Percentiles rank a stretch among this genome's conserved stretches.
phyloP scores from a whole-genome alignment of 30 jellyfish, hydroid and myxozoan genomes.

The Aurelia sp. region DNA sequence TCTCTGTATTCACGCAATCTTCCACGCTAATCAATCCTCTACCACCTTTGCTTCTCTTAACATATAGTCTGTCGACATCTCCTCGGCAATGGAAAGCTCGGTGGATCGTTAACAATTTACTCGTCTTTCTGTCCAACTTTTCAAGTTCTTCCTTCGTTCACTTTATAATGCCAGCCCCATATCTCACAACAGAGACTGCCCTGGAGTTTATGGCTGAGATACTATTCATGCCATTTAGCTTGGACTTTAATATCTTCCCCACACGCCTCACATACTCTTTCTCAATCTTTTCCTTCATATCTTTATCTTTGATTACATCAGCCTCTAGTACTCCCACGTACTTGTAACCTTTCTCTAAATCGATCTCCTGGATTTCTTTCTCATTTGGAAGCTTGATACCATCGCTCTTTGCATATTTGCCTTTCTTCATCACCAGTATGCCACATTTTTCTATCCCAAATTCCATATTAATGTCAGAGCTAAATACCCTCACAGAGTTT shows the following conservation, averaged over 20 bases:
- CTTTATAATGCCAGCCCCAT: too few relatives aligned
- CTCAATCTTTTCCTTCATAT: background rate
- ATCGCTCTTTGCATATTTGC: constrained; percentile 16
- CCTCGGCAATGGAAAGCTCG: background rate
- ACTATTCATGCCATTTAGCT: background rate
- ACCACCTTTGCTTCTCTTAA: background rate
- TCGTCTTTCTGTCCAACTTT: too few relatives aligned
- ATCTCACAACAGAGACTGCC: too few relatives aligned
- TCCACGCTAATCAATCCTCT: too few relatives aligned
- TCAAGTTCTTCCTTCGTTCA: too few relatives aligned
- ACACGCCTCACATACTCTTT: too few relatives aligned
- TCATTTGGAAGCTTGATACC: constrained; percentile 4
- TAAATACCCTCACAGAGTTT: constrained; percentile 3
- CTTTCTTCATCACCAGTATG: constrained; percentile 13
- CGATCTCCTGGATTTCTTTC: constrained; percentile 21
- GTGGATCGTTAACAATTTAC: too few relatives aligned
- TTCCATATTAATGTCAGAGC: constrained; percentile 30
- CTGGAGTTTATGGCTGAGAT: background rate
- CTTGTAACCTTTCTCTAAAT: constrained; percentile 36
- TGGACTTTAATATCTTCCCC: too few relatives aligned
- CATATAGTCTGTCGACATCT: constrained; percentile 8
- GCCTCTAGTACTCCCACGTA: constrained; percentile 30
- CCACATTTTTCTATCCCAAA: background rate
- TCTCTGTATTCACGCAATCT: too few relatives aligned
- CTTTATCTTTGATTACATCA: constrained; percentile 42